Conservation (phyloP, 92 coral and sea anemone genomes). For the Blastomussa wellsi region DNA sequence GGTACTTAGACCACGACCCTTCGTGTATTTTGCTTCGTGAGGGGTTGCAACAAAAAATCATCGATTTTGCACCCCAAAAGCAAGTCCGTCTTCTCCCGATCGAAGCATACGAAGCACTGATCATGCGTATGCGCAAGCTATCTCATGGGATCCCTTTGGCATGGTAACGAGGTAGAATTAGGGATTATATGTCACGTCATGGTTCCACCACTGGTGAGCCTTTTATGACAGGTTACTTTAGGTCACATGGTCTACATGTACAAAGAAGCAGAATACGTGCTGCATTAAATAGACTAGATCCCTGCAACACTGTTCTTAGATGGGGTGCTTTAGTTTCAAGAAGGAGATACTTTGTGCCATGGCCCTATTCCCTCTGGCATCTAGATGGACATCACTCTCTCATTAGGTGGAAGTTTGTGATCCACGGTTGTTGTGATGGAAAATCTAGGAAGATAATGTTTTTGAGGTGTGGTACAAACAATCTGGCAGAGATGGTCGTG, state of each 20-base stretch:
- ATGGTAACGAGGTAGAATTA: too few relatives aligned
- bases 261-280: constrained; percentile 56
- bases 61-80: too few relatives aligned
- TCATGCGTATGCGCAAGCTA: too few relatives aligned
- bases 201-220: constrained; percentile 71
- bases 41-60: too few relatives aligned
- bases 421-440: constrained; percentile 79
- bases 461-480: constrained; percentile 58
- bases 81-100: too few relatives aligned
- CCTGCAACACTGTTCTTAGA: constrained; percentile 63
- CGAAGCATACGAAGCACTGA: too few relatives aligned
- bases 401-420: constrained; percentile 70
- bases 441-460: constrained; percentile 68
- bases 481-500: constrained; percentile 57
- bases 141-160: too few relatives aligned
- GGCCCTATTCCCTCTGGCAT: constrained; percentile 41
- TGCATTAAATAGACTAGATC: constrained; percentile 56
- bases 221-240: constrained; percentile 57
- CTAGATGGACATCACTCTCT: constrained; percentile 42
- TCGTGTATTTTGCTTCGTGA: too few relatives aligned
- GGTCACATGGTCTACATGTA: constrained; percentile 47
- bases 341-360: constrained; percentile 41
- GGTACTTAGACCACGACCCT: too few relatives aligned
- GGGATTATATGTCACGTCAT: constrained; percentile 71
- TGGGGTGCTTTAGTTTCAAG: constrained; percentile 62